phyloP scores from a whole-genome alignment of 2,113 vertebrate species.

The Lampris incognitus region DNA sequence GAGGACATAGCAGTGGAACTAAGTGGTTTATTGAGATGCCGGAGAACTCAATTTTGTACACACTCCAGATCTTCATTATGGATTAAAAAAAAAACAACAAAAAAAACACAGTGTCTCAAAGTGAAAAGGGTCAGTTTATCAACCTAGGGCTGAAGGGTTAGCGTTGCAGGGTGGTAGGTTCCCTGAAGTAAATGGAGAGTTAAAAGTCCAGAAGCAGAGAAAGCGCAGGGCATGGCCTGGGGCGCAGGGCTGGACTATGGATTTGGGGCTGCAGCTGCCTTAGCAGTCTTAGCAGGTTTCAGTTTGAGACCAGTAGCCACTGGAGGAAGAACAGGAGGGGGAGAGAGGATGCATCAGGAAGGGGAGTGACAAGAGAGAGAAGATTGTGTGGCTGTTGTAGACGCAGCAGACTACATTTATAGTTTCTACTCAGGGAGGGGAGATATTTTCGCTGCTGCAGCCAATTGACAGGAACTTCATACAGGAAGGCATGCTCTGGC shows the following conservation, averaged over 20 bases:
- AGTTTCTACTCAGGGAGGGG: not conserved
- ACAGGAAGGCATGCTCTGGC: conserved; percentile 16
- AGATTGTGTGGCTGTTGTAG: not conserved
- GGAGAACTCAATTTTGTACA: no score
- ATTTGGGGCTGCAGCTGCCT: conserved; percentile 28
- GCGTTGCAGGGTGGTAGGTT: no score
- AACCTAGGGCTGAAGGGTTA: no score
- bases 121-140: no score
- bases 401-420: not conserved
- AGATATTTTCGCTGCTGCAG: not conserved
- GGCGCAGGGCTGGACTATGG: conserved; percentile 7
- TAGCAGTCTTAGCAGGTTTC: conserved; percentile 2
- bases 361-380: no score
- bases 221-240: conserved; percentile 7
- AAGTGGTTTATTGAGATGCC: no score
- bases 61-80: no score
- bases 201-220: conserved; percentile 25
- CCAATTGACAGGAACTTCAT: conserved; percentile 12
- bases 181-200: conserved; percentile 2
- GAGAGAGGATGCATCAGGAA: no score
- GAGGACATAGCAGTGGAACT: no score
- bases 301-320: not conserved
- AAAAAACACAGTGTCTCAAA: no score
- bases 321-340: not conserved
- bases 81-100: no score